These are phyloP conservation scores for Siniperca obscura DNA, from an alignment of 2,797 vertebrate species.

Conservation along the genomic window DNA sequence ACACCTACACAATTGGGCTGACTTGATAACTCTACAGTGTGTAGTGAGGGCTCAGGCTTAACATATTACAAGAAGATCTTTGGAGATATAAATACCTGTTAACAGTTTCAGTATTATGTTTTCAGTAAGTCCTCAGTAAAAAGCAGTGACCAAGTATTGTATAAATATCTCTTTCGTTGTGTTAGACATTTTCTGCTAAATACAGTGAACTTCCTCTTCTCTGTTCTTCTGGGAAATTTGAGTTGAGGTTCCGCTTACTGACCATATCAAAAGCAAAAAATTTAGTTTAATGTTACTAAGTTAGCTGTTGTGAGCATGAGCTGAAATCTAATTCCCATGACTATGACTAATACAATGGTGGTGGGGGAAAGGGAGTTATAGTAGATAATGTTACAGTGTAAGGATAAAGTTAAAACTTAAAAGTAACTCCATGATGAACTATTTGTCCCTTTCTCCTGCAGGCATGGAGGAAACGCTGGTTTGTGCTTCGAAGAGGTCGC, in stretches of 20 bases:
- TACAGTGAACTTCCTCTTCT: constrained; percentile 84
- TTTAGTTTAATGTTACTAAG: constrained; percentile 49
- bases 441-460: constrained; percentile 70
- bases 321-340: constrained; percentile 52
- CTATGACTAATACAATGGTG: constrained; percentile 42
- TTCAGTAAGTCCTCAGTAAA: constrained; percentile 37
- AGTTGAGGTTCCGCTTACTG: constrained; percentile 78
- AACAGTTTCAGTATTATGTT: constrained; percentile 42
- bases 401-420: background rate
- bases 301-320: constrained; percentile 48
- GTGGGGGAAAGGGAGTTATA: background rate
- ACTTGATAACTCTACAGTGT: background rate
- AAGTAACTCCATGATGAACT: background rate
- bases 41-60: background rate
- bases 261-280: constrained; percentile 73
- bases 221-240: constrained; percentile 81
- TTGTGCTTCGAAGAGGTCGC: constrained; percentile 94
- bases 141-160: constrained; percentile 35
- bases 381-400: background rate
- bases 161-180: constrained; percentile 67
- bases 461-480: constrained; percentile 99
- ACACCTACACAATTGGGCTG: background rate
- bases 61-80: background rate
- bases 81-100: constrained; percentile 15
- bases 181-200: constrained; percentile 73